Evolutionary conservation across 1,140 invertebrate species (phyloP), one percentile per base, ranked within the genome.

Genomic region (Drosophila punjabiensis): DNA sequence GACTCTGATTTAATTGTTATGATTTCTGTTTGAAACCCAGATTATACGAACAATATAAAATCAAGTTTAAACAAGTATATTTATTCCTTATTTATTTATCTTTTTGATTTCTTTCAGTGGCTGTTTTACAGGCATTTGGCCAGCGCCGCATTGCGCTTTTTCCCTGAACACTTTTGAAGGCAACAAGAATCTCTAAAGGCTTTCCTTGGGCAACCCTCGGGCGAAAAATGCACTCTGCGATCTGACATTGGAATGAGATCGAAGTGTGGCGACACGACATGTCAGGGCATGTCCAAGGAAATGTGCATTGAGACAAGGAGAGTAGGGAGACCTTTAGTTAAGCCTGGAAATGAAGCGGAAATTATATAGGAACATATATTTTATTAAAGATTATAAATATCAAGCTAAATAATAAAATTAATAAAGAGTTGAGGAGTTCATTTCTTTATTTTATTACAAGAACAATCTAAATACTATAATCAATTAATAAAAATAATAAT

Each of bases 141-240:
- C 64, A 71, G 33, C 16, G 59, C 24, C 68, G 59, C 69, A 76
- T 58, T 82, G 73, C 78, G 60, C 63, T 79, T 82, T 69, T 65
- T 33, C 39, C 43, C 28, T 4, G 32, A 24, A 20, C 20, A 30
- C 24, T 24, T 28, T 32, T 14, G 18, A 16, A 18, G 18, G 53
- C 43, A 47, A 58, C 41, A 58, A 14, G 45, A 68, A 37, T 55
- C 53, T 47, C 14, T 43, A 24, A 41, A 28, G 48, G 35, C 67
- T 55, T 48, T 43, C 58, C 35, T 52, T 10, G 14, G 66, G 28
- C 32, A 7, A 18, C 18, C 48, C 39, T 20, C 41, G 6, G 24
- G 50, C 50, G 14, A 37, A 69, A 69, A 37, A 14, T 69, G 65
- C 68, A 69, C 50, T 68, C 39, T 47, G 39, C 64, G 50, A 71